A percentile compares a stretch with the other conserved stretches of the same genome.
phyloP scores from a whole-genome alignment of 2,113 vertebrate genomes.

The Sitta europaea region DNA sequence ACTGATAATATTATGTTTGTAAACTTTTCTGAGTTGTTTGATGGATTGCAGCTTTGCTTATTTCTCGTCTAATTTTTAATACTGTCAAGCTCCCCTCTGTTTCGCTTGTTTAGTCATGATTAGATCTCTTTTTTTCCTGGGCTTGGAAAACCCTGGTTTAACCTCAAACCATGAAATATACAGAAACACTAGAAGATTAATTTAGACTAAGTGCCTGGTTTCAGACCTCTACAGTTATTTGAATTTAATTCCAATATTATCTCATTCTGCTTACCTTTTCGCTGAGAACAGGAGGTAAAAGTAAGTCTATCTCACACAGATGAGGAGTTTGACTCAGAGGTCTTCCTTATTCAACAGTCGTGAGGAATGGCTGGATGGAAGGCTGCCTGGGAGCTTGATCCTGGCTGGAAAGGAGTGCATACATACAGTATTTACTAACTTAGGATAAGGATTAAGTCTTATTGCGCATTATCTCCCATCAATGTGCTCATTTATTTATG shows the following conservation, averaged over 20 bases:
- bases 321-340: neutral
- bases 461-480: accelerated
- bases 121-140: neutral
- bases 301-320: neutral
- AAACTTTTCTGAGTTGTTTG: neutral
- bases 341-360: neutral
- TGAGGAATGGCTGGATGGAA: neutral
- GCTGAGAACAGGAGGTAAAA: neutral
- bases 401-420: neutral
- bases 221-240: neutral
- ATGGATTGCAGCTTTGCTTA: neutral
- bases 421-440: neutral
- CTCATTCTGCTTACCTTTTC: neutral
- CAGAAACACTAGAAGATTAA: neutral
- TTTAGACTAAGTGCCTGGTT: neutral
- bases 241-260: neutral
- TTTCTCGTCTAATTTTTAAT: neutral
- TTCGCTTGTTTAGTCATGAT: neutral
- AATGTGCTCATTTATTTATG: neutral
- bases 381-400: neutral
- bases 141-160: neutral
- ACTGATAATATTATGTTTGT: neutral
- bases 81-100: neutral
- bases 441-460: neutral
- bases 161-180: neutral